A percentile compares a stretch with the other conserved stretches of the same genome.
Evolutionary conservation across 2,797 vertebrate genomes (phyloP).

Genomic region (Malacoctenus gilli): DNA sequence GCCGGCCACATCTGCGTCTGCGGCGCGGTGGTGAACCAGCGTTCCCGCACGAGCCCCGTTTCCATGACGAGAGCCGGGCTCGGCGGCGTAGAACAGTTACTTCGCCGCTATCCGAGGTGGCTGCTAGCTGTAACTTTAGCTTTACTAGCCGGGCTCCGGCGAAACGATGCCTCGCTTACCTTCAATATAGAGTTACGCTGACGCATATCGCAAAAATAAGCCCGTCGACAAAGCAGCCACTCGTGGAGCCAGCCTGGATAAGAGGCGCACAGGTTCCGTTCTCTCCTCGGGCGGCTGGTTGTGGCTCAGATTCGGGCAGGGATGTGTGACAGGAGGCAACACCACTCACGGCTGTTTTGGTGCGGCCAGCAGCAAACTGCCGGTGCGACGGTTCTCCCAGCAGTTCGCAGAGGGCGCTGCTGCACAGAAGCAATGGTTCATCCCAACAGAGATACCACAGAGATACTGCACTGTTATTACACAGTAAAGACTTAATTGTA

Average conservation of each 20-base stretch:
- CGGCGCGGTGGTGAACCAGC: too few species aligned
- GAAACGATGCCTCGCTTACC: conserved; percentile 52
- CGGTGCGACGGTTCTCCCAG: not conserved
- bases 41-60: conserved; percentile 9
- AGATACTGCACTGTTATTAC: too few species aligned
- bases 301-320: not conserved
- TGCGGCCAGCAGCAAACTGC: not conserved
- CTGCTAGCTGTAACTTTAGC: conserved; percentile 54
- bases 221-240: conserved; percentile 13
- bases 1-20: too few species aligned
- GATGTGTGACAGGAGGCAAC: conserved; percentile 35
- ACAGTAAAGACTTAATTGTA: too few species aligned
- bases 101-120: conserved; percentile 4
- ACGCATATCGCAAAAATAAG: conserved; percentile 57
- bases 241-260: not conserved
- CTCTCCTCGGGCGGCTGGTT: not conserved
- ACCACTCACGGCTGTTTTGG: conserved; percentile 33
- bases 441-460: too few species aligned
- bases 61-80: conserved; percentile 28
- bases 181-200: conserved; percentile 38
- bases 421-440: too few species aligned
- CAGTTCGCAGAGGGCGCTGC: conserved; percentile 19
- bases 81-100: conserved; percentile 4
- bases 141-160: conserved; percentile 15
- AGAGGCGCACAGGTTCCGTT: not conserved